Percentiles rank a stretch among this genome's conserved stretches.
Conservation (phyloP, 1,140 invertebrate species). For the Sitodiplosis mosellana region DNA sequence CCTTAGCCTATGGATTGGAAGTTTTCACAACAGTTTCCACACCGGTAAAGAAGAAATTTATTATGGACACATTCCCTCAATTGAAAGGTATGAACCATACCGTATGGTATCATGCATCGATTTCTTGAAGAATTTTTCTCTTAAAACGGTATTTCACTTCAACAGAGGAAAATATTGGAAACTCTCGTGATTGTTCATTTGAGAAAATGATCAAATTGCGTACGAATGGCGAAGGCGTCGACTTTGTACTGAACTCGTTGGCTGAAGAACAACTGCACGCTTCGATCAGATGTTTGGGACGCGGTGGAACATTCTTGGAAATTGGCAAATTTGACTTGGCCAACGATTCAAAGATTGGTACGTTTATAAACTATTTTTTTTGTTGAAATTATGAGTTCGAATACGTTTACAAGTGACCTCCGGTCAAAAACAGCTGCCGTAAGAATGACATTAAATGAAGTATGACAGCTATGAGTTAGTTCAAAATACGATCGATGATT, state of each 20-base stretch:
- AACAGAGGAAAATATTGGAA: conserved; percentile 29
- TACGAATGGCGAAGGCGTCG: conserved; percentile 35
- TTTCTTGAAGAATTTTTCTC: conserved; percentile 34
- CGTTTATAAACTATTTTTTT: conserved; percentile 13
- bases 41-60: conserved; percentile 22
- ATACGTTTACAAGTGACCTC: too few relatives aligned
- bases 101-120: too few relatives aligned
- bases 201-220: conserved; percentile 35
- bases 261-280: conserved; percentile 41
- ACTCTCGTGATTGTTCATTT: conserved; percentile 40
- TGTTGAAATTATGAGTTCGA: not conserved
- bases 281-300: conserved; percentile 44
- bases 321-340: conserved; percentile 53
- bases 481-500: too few relatives aligned
- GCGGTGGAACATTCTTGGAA: conserved; percentile 48
- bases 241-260: conserved; percentile 43
- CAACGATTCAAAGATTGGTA: conserved; percentile 39
- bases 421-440: conserved; percentile 43
- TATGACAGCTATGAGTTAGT: conserved; percentile 26
- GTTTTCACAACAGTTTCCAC: conserved; percentile 30
- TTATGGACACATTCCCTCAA: conserved; percentile 17
- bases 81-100: conserved; percentile 24
- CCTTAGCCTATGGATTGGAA: conserved; percentile 24
- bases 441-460: conserved; percentile 2
- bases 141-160: conserved; percentile 20